Conservation (phyloP, 2,797 vertebrate genomes). For the Enteromius argenteus region DNA sequence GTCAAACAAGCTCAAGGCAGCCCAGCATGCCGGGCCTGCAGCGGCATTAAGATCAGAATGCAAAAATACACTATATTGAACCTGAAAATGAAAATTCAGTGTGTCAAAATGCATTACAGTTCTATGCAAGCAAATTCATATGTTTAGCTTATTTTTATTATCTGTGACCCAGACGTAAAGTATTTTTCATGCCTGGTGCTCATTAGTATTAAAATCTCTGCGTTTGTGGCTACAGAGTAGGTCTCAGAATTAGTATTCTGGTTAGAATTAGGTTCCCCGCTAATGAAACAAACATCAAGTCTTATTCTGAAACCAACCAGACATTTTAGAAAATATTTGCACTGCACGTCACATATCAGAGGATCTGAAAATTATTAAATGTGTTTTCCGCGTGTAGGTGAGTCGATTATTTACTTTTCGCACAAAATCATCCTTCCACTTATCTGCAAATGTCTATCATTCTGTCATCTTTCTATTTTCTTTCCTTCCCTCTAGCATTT, state of each 20-base stretch:
- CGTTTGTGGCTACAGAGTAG: conserved; percentile 12
- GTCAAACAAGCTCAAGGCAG: conserved; percentile 31
- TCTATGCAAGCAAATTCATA: background rate
- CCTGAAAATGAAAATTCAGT: background rate
- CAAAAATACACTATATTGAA: background rate
- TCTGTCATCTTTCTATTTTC: background rate
- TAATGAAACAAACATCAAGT: conserved; percentile 51
- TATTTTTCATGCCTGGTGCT: background rate
- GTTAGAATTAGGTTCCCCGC: conserved; percentile 2
- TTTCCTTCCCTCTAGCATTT: background rate
- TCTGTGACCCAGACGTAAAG: background rate
- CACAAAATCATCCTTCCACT: conserved; percentile 21
- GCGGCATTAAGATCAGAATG: background rate
- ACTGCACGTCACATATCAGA: conserved; percentile 44
- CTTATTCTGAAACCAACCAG: conserved; percentile 21
- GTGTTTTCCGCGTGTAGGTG: background rate
- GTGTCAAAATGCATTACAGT: background rate
- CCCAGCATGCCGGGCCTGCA: conserved; percentile 1
- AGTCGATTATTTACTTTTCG: background rate
- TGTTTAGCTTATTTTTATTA: background rate
- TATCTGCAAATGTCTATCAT: conserved; percentile 19
- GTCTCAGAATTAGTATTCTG: conserved; percentile 37
- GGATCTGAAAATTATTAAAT: conserved; percentile 20
- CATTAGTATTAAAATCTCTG: conserved; percentile 25
- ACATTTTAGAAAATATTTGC: conserved; percentile 38